Base-by-base conservation (phyloP, 2,113 vertebrate species). In the Indri indri region DNA sequence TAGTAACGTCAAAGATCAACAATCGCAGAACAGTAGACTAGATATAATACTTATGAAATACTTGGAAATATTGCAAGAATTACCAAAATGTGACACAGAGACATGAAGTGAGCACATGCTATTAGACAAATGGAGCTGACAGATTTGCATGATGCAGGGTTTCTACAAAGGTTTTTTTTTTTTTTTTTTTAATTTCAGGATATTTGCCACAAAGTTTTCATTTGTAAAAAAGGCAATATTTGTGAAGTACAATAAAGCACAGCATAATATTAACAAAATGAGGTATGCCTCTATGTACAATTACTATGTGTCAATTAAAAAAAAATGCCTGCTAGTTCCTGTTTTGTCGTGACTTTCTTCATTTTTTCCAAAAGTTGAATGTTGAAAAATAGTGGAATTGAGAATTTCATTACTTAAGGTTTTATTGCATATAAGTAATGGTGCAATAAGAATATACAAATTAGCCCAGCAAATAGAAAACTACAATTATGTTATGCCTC, bases 401-500 rank as follows among this genome's bases (percentile, higher is more conserved):
- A 94, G 32, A 57, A 12, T 89, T 97, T 94, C 73, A 90, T 90
- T 94, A 88, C 61, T 93, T 95, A 89, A 71, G 12, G 25, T 86
- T 91, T 96, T 90, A 95, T 76, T 97, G 70, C n/a, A 82, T 95
- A 52, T 74, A 98, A 97, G 86, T 76, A 88, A 94, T 70, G 27
- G 3, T 45, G 84, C 34, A 73, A 86, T 89, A 96, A 93, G 25
- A 96, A 95, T 91, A 94, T n/a, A 97, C 42, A 97, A 91, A 97
- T 97, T 84, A 94, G 37, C 22, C 47, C 23, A 88, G 79, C 30
- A 94, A 96, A 92, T 87, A 85, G 70, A 87, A 97, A 96, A 84
- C 59, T 95, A 76, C 50, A 96, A 97, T 97, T 93, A 97, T 95
- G 95, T 92, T 76, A 71, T 94, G 95, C 88, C 77, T 96, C 94